Base-by-base conservation (phyloP, 1,140 invertebrate species). In the Habropoda laboriosa region DNA sequence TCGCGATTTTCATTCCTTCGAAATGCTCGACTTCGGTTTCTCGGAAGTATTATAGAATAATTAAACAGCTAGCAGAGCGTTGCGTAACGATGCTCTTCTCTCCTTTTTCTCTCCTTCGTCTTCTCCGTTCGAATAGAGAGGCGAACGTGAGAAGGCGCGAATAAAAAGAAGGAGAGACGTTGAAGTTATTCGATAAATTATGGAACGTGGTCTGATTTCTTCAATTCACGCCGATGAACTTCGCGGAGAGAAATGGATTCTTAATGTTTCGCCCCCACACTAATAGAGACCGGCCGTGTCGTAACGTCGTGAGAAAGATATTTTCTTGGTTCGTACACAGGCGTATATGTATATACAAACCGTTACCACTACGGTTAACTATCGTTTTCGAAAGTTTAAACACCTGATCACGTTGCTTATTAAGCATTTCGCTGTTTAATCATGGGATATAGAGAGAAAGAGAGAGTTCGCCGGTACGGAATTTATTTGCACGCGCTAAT, bases 341-440 rank as follows among this genome's bases (percentile, higher is more conserved):
- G n/a, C n/a, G n/a, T n/a, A n/a, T n/a, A n/a, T n/a, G n/a, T n/a
- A n/a, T n/a, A n/a, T n/a, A n/a, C n/a, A n/a, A n/a, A n/a, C n/a
- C n/a, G n/a, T n/a, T n/a, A n/a, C n/a, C n/a, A n/a, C n/a, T n/a
- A n/a, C 79, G 57, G 7, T 86, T 87, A 51, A 81, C 87, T 88
- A 88, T 89, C 86, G 79, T 86, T 88, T 85, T 83, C 86, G 83
- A 89, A 89, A 82, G 82, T 79, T 84, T 87, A 85, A 86, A 84
- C 87, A 64, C n/a, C 21, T n/a, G 73, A 80, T 83, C 76, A 61
- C 1, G 49, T 47, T 66, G 38, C 45, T 49, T 70, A 45, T 81
- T 75, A 73, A 45, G 35, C 12, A n/a, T 66, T 35, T 18, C 13
- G 5, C 8, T 72, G 24, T 73, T 71, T 68, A 76, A 72, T 13